Evolutionary conservation across 2,888 invertebrate species (phyloP).

Genomic region (Flabesymbios commensalis): DNA sequence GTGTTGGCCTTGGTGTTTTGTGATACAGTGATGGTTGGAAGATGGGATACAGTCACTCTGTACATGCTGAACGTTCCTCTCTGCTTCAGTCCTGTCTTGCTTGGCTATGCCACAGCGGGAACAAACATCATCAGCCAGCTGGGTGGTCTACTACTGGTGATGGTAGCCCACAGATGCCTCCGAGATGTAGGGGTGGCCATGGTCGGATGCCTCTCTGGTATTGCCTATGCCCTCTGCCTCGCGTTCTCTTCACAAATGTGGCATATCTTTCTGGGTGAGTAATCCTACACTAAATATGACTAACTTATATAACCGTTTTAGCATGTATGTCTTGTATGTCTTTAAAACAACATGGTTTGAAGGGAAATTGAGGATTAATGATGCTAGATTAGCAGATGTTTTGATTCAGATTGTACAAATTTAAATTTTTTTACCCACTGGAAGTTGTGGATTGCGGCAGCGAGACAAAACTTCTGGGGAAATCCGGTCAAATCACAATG

Average conservation of each 20-base stretch:
- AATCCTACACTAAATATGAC: not conserved
- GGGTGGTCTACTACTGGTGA: not conserved
- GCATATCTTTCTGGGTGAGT: conserved; percentile 1
- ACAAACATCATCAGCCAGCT: not conserved
- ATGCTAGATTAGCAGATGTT: too few relatives aligned
- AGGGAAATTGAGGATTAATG: too few relatives aligned
- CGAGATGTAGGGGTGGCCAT: not conserved
- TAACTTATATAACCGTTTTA: not conserved
- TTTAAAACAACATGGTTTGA: too few relatives aligned
- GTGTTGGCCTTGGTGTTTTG: not conserved
- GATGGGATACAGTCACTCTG: conserved; percentile 1
- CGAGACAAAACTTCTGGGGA: too few relatives aligned
- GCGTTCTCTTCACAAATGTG: not conserved
- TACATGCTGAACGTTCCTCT: not conserved
- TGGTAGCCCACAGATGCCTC: not conserved
- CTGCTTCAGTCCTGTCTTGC: not conserved
- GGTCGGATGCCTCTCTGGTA: conserved; percentile 4
- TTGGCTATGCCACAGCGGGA: not conserved
- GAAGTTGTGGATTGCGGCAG: too few relatives aligned
- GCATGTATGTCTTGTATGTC: not conserved
- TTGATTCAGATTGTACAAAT: too few relatives aligned
- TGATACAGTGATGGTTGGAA: not conserved
- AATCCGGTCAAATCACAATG: too few relatives aligned
- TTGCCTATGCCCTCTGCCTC: not conserved
- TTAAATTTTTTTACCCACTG: too few relatives aligned